Conservation (phyloP, 1,140 invertebrate genomes). For the Drosophila biarmipes region DNA sequence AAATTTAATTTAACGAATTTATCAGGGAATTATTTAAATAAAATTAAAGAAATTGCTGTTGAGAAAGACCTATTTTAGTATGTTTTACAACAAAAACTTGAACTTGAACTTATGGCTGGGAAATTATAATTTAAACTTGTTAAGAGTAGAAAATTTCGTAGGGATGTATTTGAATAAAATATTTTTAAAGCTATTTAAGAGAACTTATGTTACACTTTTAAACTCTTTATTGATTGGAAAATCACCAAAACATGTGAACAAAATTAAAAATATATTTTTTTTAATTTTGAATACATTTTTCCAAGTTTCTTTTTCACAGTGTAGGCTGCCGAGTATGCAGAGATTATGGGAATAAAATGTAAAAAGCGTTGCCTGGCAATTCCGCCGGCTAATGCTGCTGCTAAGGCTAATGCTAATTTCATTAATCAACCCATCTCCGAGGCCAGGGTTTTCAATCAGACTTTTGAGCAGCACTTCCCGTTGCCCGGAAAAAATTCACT, state of each 20-base stretch:
- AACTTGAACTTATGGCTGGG: no score
- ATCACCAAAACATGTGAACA: no score
- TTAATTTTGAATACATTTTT: neutral
- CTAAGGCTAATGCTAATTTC: conserved; percentile 10
- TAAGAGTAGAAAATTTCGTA: no score
- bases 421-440: conserved; percentile 20
- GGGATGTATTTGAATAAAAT: no score
- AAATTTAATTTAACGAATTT: neutral
- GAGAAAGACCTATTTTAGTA: no score
- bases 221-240: no score
- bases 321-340: neutral
- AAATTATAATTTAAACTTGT: neutral
- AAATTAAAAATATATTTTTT: no score
- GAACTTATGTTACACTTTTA: no score
- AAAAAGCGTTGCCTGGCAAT: conserved; percentile 26
- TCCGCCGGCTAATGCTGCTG: neutral
- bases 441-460: conserved; percentile 4
- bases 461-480: neutral
- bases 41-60: no score
- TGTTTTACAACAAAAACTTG: no score
- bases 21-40: no score
- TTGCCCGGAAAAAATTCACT: conserved; percentile 3
- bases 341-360: neutral
- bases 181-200: no score
- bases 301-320: neutral